These are phyloP conservation scores for Pedicia rivosa DNA, from an alignment of 2,888 invertebrate genomes.

Conservation along the genomic window DNA sequence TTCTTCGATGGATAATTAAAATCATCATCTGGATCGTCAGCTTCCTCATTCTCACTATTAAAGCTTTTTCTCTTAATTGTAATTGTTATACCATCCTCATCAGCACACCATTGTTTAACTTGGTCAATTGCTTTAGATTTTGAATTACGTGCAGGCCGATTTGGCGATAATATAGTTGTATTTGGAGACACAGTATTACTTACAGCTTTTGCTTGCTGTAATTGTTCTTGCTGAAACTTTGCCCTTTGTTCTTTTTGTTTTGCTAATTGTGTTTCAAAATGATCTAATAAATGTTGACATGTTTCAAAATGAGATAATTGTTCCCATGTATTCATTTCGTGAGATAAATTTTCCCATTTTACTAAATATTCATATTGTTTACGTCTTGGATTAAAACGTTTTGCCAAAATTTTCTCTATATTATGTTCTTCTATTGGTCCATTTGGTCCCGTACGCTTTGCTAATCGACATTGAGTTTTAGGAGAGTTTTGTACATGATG, in stretches of 20 bases:
- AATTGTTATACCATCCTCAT: conserved; percentile 29
- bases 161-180: conserved; percentile 2
- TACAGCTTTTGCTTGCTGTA: not conserved
- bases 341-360: conserved; percentile 70
- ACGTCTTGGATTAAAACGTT: conserved; percentile 61
- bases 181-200: conserved; percentile 2
- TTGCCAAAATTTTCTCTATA: conserved; percentile 71
- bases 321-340: conserved; percentile 77
- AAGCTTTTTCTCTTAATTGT: conserved; percentile 5
- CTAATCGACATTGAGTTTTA: not conserved
- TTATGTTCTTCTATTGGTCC: conserved; percentile 44
- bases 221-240: conserved; percentile 11
- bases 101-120: conserved; percentile 71
- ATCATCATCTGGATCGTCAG: conserved; percentile 5
- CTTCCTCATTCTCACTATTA: not conserved
- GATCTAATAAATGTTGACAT: conserved; percentile 60
- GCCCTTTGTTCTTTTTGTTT: conserved; percentile 55
- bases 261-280: conserved; percentile 64
- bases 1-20: conserved; percentile 1
- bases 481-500: not conserved
- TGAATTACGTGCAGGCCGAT: conserved; percentile 46
- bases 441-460: not conserved
- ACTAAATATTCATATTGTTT: conserved; percentile 69
- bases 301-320: conserved; percentile 58
- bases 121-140: conserved; percentile 69